phyloP scores from a whole-genome alignment of 2,888 invertebrate genomes.

The Conchocele bisecta region DNA sequence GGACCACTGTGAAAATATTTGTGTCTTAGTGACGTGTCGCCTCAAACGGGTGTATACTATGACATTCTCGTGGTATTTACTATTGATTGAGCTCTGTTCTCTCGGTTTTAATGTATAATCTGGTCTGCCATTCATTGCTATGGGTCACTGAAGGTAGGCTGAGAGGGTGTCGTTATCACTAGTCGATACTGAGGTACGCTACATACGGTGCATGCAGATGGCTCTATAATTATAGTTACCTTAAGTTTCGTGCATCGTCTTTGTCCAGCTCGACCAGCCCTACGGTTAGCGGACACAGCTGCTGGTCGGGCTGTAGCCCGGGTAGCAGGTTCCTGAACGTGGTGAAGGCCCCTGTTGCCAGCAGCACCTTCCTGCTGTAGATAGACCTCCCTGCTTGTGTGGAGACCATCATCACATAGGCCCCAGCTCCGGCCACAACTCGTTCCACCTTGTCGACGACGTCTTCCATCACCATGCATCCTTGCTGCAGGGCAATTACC shows the following conservation, averaged over 20 bases:
- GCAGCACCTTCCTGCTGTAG: conserved; percentile 40
- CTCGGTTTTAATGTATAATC: no score
- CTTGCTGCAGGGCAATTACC: conserved; percentile 40
- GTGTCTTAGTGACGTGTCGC: no score
- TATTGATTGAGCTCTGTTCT: no score
- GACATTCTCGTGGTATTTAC: no score
- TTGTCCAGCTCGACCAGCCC: conserved; percentile 44
- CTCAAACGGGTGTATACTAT: no score
- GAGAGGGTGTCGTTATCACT: no score
- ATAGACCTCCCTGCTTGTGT: conserved; percentile 35
- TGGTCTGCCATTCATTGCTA: no score
- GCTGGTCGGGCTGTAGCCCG: conserved; percentile 4
- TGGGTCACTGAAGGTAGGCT: no score
- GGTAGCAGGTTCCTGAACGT: conserved; percentile 43
- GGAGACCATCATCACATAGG: conserved; percentile 14
- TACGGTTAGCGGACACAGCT: conserved; percentile 43
- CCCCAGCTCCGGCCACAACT: not conserved
- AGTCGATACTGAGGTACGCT: no score
- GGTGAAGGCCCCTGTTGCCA: conserved; percentile 56
- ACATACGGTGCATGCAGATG: not conserved
- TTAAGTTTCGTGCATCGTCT: conserved; percentile 28
- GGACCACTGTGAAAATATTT: no score
- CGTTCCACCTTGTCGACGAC: conserved; percentile 32
- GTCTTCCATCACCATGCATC: conserved; percentile 56
- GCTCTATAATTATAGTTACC: conserved; percentile 37